Base-by-base conservation (phyloP, 2,113 vertebrate species). In the Murina feae region DNA sequence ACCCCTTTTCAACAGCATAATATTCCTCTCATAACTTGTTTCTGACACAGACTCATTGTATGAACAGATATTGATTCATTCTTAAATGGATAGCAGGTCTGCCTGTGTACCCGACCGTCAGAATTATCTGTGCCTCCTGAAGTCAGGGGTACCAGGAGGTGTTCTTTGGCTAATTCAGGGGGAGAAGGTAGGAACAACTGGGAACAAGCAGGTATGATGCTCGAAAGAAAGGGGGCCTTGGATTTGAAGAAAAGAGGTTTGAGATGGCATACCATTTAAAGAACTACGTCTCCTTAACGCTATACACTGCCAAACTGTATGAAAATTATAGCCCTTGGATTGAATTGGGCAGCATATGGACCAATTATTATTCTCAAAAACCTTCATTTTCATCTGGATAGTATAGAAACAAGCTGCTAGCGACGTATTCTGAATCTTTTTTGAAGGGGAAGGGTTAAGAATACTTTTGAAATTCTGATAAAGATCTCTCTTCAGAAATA, bases 11-110 rank as follows among this genome's bases (percentile, higher is more conserved):
- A 5, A n/a, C 8, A 85, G 47, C 21, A 72, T 16, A 65, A 0
- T 53, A 58, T 89, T 93, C 37, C 32, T 80, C 60, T 91, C 76
- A 90, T 85, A 87, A 60, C 42, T 80, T 78, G 86, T 88, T 96
- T 47, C 60, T 72, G 80, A 65, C 35, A 35, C 9, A 28, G 30
- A 51, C 16, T 8, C n/a, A 12, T 25, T 92, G 13, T 79, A 60
- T 68, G 68, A 78, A 69, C 6, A 17, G 25, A 58, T 51, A 65
- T 23, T 71, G 68, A 86, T 89, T 25, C 20, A 53, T 85, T 74
- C 37, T 90, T 86, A 90, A 53, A n/a, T n/a, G 78, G 58, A 88
- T 82, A 23, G 30, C 23, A 28, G 5, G 17, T 30, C n/a, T 30
- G 47, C 13, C 20, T 37, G 39, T 58, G 49, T 93, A 30, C 25